Percentiles rank a stretch among this genome's conserved stretches.
phyloP scores from a whole-genome alignment of 1,140 invertebrate genomes.

The Probaryconus sp. region DNA sequence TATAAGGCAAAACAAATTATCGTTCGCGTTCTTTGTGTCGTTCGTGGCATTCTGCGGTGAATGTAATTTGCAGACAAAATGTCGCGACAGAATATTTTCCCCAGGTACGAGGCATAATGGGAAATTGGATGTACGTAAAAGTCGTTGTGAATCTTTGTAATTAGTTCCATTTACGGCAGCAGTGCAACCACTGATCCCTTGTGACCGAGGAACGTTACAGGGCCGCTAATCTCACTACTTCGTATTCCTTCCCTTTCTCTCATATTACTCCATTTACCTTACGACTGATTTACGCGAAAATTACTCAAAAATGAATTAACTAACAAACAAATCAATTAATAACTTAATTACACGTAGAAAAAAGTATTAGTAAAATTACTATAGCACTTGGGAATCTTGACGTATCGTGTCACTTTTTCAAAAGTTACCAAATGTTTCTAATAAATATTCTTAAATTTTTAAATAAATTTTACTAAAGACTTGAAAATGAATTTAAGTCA shows the following conservation, averaged over 20 bases:
- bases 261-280: conserved; percentile 34
- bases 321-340: not conserved
- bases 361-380: too few relatives aligned
- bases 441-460: too few relatives aligned
- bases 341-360: too few relatives aligned
- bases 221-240: conserved; percentile 49
- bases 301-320: not conserved
- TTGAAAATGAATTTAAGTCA: too few relatives aligned
- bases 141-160: conserved; percentile 67
- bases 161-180: conserved; percentile 65
- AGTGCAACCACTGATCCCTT: conserved; percentile 53
- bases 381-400: too few relatives aligned
- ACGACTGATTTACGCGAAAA: not conserved
- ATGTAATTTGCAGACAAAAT: conserved; percentile 53
- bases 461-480: too few relatives aligned
- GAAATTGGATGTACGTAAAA: conserved; percentile 65
- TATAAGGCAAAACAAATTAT: conserved; percentile 45
- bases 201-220: conserved; percentile 40
- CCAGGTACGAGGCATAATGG: conserved; percentile 50
- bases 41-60: conserved; percentile 30
- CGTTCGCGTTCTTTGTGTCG: conserved; percentile 35
- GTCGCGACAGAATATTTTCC: conserved; percentile 48
- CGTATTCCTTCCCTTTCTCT: conserved; percentile 21
- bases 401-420: too few relatives aligned
- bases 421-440: too few relatives aligned